Evolutionary conservation across 2,888 invertebrate genomes (phyloP).

Genomic region (Allygus modestus): DNA sequence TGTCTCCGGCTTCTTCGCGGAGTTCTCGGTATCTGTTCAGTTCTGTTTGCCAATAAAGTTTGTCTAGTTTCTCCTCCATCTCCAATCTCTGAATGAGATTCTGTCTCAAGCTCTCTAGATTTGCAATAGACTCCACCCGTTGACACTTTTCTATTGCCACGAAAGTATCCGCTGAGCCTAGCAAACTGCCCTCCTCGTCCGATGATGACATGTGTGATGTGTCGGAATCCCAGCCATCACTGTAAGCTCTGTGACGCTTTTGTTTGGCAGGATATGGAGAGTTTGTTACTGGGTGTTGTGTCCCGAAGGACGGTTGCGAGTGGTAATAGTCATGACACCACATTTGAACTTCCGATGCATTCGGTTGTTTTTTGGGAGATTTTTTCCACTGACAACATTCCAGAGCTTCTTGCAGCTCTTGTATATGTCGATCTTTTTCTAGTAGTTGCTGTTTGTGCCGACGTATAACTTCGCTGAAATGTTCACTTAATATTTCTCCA

Average conservation of each 20-base stretch:
- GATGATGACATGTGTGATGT: neutral
- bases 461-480: slow-evolving; percentile 12
- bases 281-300: too few species aligned
- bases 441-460: neutral
- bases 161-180: neutral
- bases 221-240: too few species aligned
- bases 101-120: slow-evolving; percentile 12
- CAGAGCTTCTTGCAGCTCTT: neutral
- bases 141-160: slow-evolving; percentile 14
- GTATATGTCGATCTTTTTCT: neutral
- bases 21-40: neutral
- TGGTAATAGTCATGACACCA: neutral
- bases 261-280: neutral
- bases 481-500: slow-evolving; percentile 17
- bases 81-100: neutral
- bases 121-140: neutral
- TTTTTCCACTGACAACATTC: neutral
- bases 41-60: slow-evolving; percentile 32
- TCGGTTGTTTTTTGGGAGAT: neutral
- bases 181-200: neutral
- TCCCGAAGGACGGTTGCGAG: neutral
- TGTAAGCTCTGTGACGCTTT: neutral
- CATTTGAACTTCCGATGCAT: neutral
- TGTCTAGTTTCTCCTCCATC: slow-evolving; percentile 27
- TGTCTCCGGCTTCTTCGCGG: neutral